Evolutionary conservation across 30 jellyfish, hydroid and myxozoan genomes (phyloP).

Genomic region (Hydractinia symbiolongicarpus): DNA sequence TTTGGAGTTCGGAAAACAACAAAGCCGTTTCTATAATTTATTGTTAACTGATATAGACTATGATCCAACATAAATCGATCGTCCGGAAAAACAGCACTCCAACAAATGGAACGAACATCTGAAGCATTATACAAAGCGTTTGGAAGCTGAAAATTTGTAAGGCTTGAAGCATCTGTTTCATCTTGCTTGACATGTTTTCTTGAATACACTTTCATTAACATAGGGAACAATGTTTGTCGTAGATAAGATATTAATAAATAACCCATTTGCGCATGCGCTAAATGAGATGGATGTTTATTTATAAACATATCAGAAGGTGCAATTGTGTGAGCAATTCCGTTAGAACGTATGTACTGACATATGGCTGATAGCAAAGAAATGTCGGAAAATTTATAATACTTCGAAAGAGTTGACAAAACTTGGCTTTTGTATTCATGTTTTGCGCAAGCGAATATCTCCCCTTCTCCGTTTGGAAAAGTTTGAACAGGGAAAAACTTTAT

Average conservation of each 20-base stretch:
- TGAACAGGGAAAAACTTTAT: constrained; percentile 2
- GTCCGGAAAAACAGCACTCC: constrained; percentile 31
- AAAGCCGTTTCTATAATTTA: neutral
- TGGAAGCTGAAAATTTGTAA: neutral
- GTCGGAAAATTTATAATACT: constrained; percentile 1
- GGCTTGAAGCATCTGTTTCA: neutral
- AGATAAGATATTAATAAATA: constrained; percentile 1
- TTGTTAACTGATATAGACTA: constrained; percentile 1
- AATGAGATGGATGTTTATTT: constrained; percentile 31
- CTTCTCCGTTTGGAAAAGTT: neutral
- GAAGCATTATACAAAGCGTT: neutral
- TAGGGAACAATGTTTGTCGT: constrained; percentile 2
- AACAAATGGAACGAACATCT: constrained; percentile 23
- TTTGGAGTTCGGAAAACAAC: neutral
- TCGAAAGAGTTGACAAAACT: neutral
- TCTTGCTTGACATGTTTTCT: neutral
- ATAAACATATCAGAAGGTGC: constrained; percentile 10
- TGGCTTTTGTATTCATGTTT: neutral
- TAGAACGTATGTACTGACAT: neutral
- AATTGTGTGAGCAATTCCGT: neutral
- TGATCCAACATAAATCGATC: neutral
- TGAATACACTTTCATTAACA: neutral
- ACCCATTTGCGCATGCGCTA: constrained; percentile 38
- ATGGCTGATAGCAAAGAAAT: constrained; percentile 2
- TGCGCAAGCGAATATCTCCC: neutral